Evolutionary conservation across 2,113 vertebrate species (phyloP), one percentile per base, ranked within the genome.

Genomic region (Brachyistius frenatus): DNA sequence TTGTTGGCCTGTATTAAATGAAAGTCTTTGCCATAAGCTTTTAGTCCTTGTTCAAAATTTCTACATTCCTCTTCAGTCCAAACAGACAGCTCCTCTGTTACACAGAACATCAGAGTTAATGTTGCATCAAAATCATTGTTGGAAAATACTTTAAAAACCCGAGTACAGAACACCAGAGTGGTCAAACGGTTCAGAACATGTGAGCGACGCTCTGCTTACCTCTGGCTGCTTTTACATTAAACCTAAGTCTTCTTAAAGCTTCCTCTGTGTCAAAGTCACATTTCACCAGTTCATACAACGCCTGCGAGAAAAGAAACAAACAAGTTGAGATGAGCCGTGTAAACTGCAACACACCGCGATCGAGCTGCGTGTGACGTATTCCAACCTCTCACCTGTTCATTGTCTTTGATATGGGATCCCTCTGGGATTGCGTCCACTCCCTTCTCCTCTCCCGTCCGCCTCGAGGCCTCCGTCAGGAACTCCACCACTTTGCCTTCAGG

Each of bases 11-110:
- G 97, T 93, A 98, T 96, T 83, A 96, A 96, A 80, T 98, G 96
- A 92, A 99, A 98, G 91, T 99, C 97, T 89, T 98, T 99, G 37
- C 97, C 98, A 88, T 98, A 99, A 73, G 96, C 95, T 90, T 98
- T 98, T 70, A 99, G 93, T 50, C 96, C 97, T 94, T 98, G 96
- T 61, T 99, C 97, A 94, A 99, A 99, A 90, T 97, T 96, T 91
- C 96, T 95, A 92, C 97, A 98, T 83, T 99, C 97, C 88, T 99
- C 98, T 78, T 99, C 97, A 39, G 96, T 99, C 98, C 97, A 99
- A 58, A 97, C 94, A 69, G 97, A 97, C 5, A 98, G 93, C 75
- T 99, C 97, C 91, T 98, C 98, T 99, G 87, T 88, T 63, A 71
- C 66, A 83, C 33, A 73, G 62, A 68, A 16, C 31, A 67, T 0